Evolutionary conservation across 1,140 invertebrate species (phyloP), one percentile per base, ranked within the genome.

Genomic region (Cecropterus lyciades): DNA sequence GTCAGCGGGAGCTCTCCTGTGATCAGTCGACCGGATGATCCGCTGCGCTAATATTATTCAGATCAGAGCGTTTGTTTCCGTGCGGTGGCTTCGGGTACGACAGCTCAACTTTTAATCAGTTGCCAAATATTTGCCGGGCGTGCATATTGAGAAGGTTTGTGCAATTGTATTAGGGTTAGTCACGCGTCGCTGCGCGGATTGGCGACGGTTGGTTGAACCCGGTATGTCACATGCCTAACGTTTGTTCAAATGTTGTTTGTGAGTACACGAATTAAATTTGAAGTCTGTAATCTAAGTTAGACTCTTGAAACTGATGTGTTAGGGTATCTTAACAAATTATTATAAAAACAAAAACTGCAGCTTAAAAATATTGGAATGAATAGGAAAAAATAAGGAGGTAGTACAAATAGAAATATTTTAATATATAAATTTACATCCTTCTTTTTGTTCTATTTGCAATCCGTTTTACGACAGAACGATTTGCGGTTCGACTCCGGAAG

Each of bases 81-180:
- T 75, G 77, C 78, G 73, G 76, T 78, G 70, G 80, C 83, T 71
- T 64, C 40, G 55, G 85, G 83, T 81, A 81, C 52, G 83, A 87
- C 84, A 82, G 81, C 81, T 82, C 81, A 79, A 85, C 85, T 85
- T 87, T 84, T 84, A 87, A 87, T 85, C 85, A 87, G 78, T 79
- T 75, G 72, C 76, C 85, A 83, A 87, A 87, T 80, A 84, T 87
- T 82, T 82, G 67, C 70, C 67, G 27, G 67, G 53, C 46, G 45
- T 86, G 85, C 84, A 82, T 84, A 85, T 84, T 79, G 84, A 82
- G 80, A 71, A 84, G 72, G 73, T 52, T 33, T 87, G 84, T 84
- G 85, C 76, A 87, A 87, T 87, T 87, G 82, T 69, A 79, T 87
- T 80, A 87, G 79, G 75, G 73, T 73, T 70, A 66, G 11, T 37